These are phyloP conservation scores for Lophotriccus pileatus DNA, from an alignment of 2,797 vertebrate species.

Conservation along the genomic window DNA sequence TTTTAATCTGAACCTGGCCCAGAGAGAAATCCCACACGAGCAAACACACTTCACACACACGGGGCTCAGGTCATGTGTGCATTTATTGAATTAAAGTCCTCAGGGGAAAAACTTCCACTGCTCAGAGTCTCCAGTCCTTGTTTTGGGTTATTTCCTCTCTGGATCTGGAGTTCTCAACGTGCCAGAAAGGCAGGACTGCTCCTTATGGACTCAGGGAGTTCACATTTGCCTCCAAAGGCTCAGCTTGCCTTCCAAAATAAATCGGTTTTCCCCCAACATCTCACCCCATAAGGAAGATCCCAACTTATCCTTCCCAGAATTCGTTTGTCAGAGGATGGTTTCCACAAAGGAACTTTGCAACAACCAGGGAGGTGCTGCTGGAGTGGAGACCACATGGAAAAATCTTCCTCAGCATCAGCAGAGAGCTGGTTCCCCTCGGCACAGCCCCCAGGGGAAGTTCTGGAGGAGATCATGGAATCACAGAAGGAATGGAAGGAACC, in stretches of 20 bases:
- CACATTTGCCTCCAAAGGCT: not conserved
- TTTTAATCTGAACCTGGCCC: not conserved
- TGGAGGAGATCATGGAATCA: not conserved
- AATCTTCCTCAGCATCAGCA: not conserved
- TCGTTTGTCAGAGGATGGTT: not conserved
- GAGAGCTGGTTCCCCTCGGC: not conserved
- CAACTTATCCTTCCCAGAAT: not conserved
- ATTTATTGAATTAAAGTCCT: not conserved
- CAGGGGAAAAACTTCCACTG: not conserved
- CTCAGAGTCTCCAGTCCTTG: not conserved
- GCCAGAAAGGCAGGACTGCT: not conserved
- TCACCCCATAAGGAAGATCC: not conserved
- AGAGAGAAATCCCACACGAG: not conserved
- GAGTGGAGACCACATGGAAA: not conserved
- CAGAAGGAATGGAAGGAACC: too few species aligned
- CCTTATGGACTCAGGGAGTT: not conserved
- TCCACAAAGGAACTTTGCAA: not conserved
- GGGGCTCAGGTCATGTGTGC: not conserved
- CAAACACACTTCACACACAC: fast-evolving
- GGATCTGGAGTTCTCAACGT: not conserved
- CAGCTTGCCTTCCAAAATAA: not conserved
- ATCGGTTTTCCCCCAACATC: fast-evolving
- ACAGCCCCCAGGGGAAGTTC: fast-evolving
- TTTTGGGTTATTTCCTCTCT: not conserved
- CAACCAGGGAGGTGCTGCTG: not conserved